Evolutionary conservation across 2,797 vertebrate genomes (phyloP).

Genomic region (Manis crassicaudata): DNA sequence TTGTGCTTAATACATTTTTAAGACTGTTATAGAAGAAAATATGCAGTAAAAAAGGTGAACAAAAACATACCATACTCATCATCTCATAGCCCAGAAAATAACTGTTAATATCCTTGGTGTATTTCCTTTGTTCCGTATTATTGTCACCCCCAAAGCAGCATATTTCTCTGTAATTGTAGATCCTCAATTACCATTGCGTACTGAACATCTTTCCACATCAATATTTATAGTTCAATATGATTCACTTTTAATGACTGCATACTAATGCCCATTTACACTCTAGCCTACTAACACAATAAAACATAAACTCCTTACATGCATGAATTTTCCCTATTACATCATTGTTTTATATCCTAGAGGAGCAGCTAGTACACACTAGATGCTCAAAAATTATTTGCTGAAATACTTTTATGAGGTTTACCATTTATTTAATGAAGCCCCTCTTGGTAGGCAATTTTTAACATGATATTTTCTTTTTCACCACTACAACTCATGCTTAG

Average conservation of each 20-base stretch:
- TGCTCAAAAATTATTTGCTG: not conserved
- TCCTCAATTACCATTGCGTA: not conserved
- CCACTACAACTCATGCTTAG: not conserved
- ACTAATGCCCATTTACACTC: not conserved
- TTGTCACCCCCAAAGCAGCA: not conserved
- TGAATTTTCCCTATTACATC: not conserved
- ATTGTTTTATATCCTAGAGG: not conserved
- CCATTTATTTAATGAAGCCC: not conserved
- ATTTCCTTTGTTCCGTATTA: not conserved
- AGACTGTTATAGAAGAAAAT: conserved; percentile 21
- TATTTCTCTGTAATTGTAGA: not conserved
- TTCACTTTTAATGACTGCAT: not conserved
- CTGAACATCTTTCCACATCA: not conserved
- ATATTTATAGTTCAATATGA: not conserved
- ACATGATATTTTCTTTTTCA: not conserved
- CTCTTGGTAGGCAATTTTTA: not conserved
- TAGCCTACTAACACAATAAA: not conserved
- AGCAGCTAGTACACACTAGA: not conserved
- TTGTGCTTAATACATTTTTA: not conserved
- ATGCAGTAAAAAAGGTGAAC: not conserved
- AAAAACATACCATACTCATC: not conserved
- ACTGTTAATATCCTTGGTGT: not conserved
- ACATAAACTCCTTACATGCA: not conserved
- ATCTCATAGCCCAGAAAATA: not conserved
- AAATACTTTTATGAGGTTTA: not conserved